Evolutionary conservation across 2,888 invertebrate species (phyloP), one percentile per base, ranked within the genome.

Genomic region (Pandemis cinnamomeana): DNA sequence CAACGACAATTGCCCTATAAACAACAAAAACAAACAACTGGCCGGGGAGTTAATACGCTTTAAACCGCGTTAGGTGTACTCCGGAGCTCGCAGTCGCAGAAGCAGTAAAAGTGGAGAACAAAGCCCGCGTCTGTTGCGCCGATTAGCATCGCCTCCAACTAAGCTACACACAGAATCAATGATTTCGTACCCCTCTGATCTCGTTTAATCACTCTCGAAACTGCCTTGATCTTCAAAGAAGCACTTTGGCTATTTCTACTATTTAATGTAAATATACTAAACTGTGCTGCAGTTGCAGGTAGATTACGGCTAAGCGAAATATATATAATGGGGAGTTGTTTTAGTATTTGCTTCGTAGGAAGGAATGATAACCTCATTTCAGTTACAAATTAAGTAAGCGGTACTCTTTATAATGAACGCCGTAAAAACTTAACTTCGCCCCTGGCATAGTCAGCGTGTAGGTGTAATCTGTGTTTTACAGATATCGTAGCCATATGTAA

Each of bases 21-120:
- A 76, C 67, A 62, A 58, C 58, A 58, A 61, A 75, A 73, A 76
- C 66, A 73, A 70, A 70, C 69, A 67, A 48, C 44, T 27, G 46
- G 48, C 70, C 55, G 55, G 60, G 69, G 69, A 76, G 58, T 76
- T 71, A 67, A 76, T 73, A 70, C 71, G 76, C 61, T 67, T 73
- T 67, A 70, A 73, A 73, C 71, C 60, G 63, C 60, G 51, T 72
- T 72, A 53, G 70, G 42, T 58, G 20, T 44, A 7, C 44, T 58
- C 51, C 51, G 27, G 46, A 13, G 58, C 58, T 27, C n/a, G 13
- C 55, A 48, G 46, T 27, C n/a, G 13, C 55, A 48, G 46, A 60
- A 63, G 69, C 58, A 70, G 64, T 73, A 64, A 73, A 73, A 73
- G 58, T 68, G 48, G 61, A 15, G 71, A 72, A 69, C 68, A 72